A percentile compares a stretch with the other conserved stretches of the same genome.
Conservation (phyloP, 2,888 invertebrate species). For the Spilosoma lubricipeda region DNA sequence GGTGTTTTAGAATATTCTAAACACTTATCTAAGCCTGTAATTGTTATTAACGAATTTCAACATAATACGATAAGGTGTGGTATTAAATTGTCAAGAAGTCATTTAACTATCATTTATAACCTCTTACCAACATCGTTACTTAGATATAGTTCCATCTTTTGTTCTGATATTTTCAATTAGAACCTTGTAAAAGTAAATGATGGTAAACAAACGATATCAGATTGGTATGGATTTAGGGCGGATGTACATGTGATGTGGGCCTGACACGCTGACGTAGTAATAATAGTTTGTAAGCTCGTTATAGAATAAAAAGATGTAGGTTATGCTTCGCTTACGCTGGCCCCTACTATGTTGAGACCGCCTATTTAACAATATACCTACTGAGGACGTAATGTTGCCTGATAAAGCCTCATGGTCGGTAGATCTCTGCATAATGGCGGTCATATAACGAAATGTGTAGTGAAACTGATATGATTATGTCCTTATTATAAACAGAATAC, state of each 20-base stretch:
- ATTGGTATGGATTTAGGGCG: constrained; percentile 77
- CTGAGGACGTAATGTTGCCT: constrained; percentile 53
- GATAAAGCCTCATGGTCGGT: constrained; percentile 60
- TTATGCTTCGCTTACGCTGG: constrained; percentile 76
- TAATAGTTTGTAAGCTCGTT: constrained; percentile 81
- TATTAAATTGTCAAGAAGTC: constrained; percentile 83
- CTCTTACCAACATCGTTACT: constrained; percentile 50
- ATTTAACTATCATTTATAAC: constrained; percentile 77
- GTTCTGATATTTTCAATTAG: constrained; percentile 47
- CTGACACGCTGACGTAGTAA: constrained; percentile 83
- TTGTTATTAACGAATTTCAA: constrained; percentile 74
- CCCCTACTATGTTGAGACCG: constrained; percentile 70
- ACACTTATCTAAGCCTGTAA: constrained; percentile 55
- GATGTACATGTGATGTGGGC: constrained; percentile 81
- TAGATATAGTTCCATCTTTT: constrained; percentile 58
- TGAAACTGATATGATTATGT: constrained; percentile 15
- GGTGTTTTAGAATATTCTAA: constrained; percentile 55
- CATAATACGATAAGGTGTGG: constrained; percentile 65
- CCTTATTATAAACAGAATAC: constrained; percentile 1
- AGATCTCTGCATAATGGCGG: constrained; percentile 46
- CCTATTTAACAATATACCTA: constrained; percentile 68
- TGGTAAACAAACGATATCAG: constrained; percentile 72
- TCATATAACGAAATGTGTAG: constrained; percentile 42
- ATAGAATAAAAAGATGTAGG: constrained; percentile 79
- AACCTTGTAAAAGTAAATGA: constrained; percentile 62